Evolutionary conservation across 2,888 invertebrate genomes (phyloP), one percentile per base, ranked within the genome.

Genomic region (Eucera pruinosa): DNA sequence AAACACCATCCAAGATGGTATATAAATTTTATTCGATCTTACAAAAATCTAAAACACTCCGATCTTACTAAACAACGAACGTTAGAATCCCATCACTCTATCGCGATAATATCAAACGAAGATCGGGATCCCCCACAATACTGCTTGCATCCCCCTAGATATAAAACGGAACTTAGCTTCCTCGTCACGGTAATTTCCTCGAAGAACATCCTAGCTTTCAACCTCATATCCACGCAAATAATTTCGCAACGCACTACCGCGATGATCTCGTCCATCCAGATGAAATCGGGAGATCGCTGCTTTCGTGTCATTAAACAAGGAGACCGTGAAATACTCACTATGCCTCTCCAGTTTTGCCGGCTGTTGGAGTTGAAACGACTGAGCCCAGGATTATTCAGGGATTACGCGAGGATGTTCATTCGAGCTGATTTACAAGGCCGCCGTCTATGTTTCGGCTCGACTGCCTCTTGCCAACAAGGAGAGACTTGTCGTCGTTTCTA

Each of bases 381-480:
- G 88, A 88, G 87, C 88, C 84, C 65, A 50, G 88, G 90, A 91
- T 91, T 90, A 91, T 82, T 85, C 75, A 81, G 89, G 89, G 90
- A 91, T 91, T 90, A 90, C 87, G 84, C 85, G 88, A 86, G 86
- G 87, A 89, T 89, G 89, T 87, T 90, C 89, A 88, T 90, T 87
- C 89, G 88, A 88, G 89, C 88, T 89, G 89, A 90, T 90, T 89
- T 90, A 90, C 89, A 89, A 90, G 89, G 88, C 84, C 85, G 86
- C 84, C 80, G 30, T 66, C 69, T 70, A 55, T 48, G 64, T 33
- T 30, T 57, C 68, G 50, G 67, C 77, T 74, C 79, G 81, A 71
- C 79, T 74, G 79, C 41, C 18, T 62, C 48, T 48, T n/a, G 33
- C 52, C 55, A 45, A 39, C 39, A 54, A 2, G n/a, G 36, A 65